Base-by-base conservation (phyloP, 1,140 invertebrate genomes). In the Solenopsis invicta region DNA sequence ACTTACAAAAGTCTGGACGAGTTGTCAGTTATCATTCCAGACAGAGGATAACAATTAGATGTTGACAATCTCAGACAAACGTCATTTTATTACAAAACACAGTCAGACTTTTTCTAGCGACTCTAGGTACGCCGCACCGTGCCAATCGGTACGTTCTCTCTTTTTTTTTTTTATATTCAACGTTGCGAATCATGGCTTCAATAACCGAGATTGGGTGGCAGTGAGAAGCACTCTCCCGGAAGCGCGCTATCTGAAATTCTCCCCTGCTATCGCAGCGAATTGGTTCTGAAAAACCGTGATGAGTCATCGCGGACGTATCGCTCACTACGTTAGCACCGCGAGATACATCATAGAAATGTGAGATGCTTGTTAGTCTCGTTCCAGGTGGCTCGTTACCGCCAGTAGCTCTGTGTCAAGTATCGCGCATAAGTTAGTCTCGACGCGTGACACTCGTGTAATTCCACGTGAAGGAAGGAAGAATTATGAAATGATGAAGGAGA, bases 311-410 rank as follows among this genome's bases (percentile, higher is more conserved):
- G 61, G 18, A 52, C 34, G 66, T 78, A 89, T 89, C 76, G 56
- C 21, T 54, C 74, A 64, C 61, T 66, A 48, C 74, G 75, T 89
- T 66, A 76, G 45, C 76, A 88, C 54, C 61, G 56, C 72, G 59
- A 66, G 86, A 89, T 90, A 76, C 86, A 90, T 80, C 85, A 16
- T 61, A 81, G 88, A 91, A 91, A 92, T 88, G 86, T 84, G 91
- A 92, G 91, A 90, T 89, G 87, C 91, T 93, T 91, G 89, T 92
- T 93, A 92, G 91, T 93, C 82, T 91, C 88, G 87, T 91, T 93
- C 89, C 88, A 88, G 89, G 85, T 89, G 77, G 91, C 91, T 92
- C 90, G 91, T 92, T 92, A 92, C 61, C 87, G 87, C 64, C 67
- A 50, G 78, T 77, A 67, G 74, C 87, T 91, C 86, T 92, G 88